Base-by-base conservation (phyloP, 1,140 invertebrate genomes). In the Cheumatopsyche charites region DNA sequence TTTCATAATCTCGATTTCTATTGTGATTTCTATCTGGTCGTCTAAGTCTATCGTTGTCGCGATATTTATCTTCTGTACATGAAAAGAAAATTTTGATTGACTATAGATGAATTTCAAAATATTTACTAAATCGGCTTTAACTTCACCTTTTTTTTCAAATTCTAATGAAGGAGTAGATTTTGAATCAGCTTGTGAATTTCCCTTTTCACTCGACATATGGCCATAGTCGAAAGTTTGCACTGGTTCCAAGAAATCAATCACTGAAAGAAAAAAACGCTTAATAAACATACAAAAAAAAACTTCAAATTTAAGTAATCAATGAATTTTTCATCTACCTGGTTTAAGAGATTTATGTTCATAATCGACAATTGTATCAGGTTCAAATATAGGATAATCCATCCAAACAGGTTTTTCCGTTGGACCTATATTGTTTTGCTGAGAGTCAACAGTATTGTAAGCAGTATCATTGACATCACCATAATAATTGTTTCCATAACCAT, bases 361-460 rank as follows among this genome's bases (percentile, higher is more conserved):
- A 81, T 93, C 90, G 52, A 92, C 87, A 23, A 92, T 86, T 72
- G 89, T 87, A n/a, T 85, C 83, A 55, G 85, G 82, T 62, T 83
- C 78, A 63, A 85, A 81, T 52, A 84, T 70, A 17, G 82, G 81
- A 62, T 82, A 80, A 70, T 83, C 80, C 69, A 78, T 69, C 82
- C 82, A 84, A 58, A 80, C 78, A 76, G 73, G 77, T 29, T 36
- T 66, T 12, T 45, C 66, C 5, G 66, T 2, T n/a, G 66, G 62
- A 41, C 63, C 63, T 5, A 63, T 63, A 21, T 55, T 47, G 11
- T 36, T 52, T n/a, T 36, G 49, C 4, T 15, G 23, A 21, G 12
- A n/a, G n/a, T n/a, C 36, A 23, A 4, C 29, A 36, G 29, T 9
- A 36, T 36, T 36, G 29, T 36, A 36, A 36, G 29, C 9, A 36